Evolutionary conservation across 2,797 vertebrate genomes (phyloP).

Genomic region (Hozukius guyotensis): DNA sequence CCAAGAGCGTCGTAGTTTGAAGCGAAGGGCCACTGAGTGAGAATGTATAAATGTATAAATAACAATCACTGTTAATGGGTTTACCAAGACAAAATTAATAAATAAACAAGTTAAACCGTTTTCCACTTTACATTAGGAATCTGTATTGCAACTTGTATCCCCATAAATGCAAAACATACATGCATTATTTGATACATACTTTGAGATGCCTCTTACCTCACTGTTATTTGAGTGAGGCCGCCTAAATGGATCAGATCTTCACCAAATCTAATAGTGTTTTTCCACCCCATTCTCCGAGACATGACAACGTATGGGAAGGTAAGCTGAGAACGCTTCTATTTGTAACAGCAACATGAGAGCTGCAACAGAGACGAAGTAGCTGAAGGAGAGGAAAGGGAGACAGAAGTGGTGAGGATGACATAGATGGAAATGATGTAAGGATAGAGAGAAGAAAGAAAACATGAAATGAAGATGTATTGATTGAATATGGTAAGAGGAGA

Average conservation of each 20-base stretch:
- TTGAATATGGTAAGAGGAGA: neutral
- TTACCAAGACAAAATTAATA: too few species aligned
- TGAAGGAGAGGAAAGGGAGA: neutral
- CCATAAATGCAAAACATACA: neutral
- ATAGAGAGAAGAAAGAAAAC: neutral
- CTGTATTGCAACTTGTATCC: neutral
- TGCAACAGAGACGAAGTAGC: neutral
- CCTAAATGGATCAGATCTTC: slow-evolving; percentile 9
- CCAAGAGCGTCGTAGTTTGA: too few species aligned
- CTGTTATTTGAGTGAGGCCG: neutral
- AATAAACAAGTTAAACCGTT: neutral
- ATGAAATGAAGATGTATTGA: neutral
- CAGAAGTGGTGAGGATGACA: neutral
- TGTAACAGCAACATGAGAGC: neutral
- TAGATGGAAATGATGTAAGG: neutral
- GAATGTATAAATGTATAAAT: too few species aligned
- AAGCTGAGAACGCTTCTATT: slow-evolving; percentile 31
- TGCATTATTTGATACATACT: neutral
- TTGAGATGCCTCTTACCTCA: neutral
- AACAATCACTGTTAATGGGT: too few species aligned
- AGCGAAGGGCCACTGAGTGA: too few species aligned
- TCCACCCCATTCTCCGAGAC: slow-evolving; percentile 3
- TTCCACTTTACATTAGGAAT: neutral
- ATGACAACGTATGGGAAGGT: slow-evolving; percentile 8
- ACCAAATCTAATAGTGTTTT: slow-evolving; percentile 21